Evolutionary conservation across 1,140 invertebrate species (phyloP), one percentile per base, ranked within the genome.

Genomic region (Drosophila orosa): DNA sequence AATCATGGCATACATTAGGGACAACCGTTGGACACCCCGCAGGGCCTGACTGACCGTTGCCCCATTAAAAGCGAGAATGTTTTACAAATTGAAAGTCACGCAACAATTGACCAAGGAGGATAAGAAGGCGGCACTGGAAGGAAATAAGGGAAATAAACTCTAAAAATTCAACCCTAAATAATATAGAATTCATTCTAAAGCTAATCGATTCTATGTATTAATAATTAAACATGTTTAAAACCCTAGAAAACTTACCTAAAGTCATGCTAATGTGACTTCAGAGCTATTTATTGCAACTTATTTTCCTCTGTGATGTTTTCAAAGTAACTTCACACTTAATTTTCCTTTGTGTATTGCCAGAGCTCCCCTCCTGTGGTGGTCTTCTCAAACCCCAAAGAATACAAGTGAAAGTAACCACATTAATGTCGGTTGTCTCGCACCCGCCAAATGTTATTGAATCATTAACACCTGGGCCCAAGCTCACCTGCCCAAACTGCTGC

Each of bases 361-460:
- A n/a, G n/a, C n/a, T n/a, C n/a, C n/a, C n/a, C n/a, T n/a, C n/a
- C n/a, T n/a, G n/a, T n/a, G n/a, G n/a, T n/a, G n/a, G n/a, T n/a
- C n/a, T n/a, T n/a, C n/a, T n/a, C n/a, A n/a, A n/a, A n/a, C n/a
- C n/a, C 52, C 27, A 42, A 15, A 17, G 25, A 42, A 58, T 48
- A 55, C 37, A 68, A 59, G 67, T 19, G 55, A 74, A 74, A 56
- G 69, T 73, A 78, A 78, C 80, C 78, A 67, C 82, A 81, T 86
- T 81, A 78, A 81, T 86, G 82, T 80, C 72, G 75, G 71, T 65
- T 85, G 81, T 66, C 68, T 78, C 68, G 74, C 81, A 74, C 66
- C 63, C 81, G 76, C 62, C 42, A 80, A 89, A 89, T 84, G 84
- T 89, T 89, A 89, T 89, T 89, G 84, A 89, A 89, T 89, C 84